Evolutionary conservation across 2,113 vertebrate genomes (phyloP).

Genomic region (Perca schrenkii): DNA sequence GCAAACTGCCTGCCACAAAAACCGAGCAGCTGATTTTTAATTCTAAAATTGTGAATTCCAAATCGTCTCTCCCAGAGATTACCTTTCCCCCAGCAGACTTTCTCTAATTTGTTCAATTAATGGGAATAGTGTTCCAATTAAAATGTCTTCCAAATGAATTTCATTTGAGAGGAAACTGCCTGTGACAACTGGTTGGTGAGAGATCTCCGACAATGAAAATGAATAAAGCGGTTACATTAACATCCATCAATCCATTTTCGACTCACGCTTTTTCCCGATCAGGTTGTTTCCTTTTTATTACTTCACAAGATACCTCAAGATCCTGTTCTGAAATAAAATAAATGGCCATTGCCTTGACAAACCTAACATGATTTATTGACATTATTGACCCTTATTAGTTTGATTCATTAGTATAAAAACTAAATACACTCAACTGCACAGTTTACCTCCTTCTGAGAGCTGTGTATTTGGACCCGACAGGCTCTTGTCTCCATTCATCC

Average conservation of each 20-base stretch:
- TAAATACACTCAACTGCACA: background rate
- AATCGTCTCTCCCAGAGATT: conserved; percentile 74
- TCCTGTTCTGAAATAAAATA: background rate
- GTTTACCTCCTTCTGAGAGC: background rate
- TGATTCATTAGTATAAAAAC: background rate
- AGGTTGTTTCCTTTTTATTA: background rate
- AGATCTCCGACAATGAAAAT: conserved; percentile 56
- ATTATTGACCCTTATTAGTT: background rate
- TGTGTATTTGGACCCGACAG: conserved; percentile 4
- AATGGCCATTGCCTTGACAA: background rate
- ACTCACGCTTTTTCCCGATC: background rate
- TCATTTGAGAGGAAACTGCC: conserved; percentile 74
- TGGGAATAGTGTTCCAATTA: conserved; percentile 82
- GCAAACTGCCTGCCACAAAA: conserved; percentile 70
- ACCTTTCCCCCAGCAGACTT: conserved; percentile 79
- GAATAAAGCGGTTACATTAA: conserved; percentile 48
- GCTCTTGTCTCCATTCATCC: conserved; percentile 8
- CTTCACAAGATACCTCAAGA: conserved; percentile 8
- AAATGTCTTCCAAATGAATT: conserved; percentile 82
- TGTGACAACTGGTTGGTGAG: conserved; percentile 60
- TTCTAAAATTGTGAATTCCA: conserved; percentile 74
- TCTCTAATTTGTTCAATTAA: conserved; percentile 83
- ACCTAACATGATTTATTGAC: background rate
- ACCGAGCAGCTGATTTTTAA: conserved; percentile 68
- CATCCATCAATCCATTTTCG: conserved; percentile 22